A percentile compares a stretch with the other conserved stretches of the same genome.
These are phyloP conservation scores for Atopsyche davidsoni DNA, from an alignment of 1,140 invertebrate genomes.

Conservation along the genomic window DNA sequence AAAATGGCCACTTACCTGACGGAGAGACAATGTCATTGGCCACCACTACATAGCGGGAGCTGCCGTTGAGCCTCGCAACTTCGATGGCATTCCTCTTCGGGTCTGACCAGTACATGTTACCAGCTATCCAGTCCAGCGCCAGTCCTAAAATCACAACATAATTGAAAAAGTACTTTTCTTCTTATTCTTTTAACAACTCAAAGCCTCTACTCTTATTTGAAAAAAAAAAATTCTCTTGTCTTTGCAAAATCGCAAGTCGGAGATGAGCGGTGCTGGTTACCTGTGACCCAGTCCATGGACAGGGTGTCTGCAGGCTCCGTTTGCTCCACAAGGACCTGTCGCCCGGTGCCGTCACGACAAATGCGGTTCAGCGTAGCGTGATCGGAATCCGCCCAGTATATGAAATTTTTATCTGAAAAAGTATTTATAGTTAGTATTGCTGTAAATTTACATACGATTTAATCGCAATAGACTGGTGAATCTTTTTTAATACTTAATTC, in stretches of 20 bases:
- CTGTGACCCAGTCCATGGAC: conserved; percentile 61
- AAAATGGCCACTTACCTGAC: conserved; percentile 26
- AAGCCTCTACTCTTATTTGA: too few relatives aligned
- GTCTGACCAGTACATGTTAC: conserved; percentile 89
- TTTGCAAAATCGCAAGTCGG: too few relatives aligned
- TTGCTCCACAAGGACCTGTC: conserved; percentile 51
- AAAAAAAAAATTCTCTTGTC: too few relatives aligned
- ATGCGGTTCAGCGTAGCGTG: conserved; percentile 68
- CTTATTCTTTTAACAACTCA: too few relatives aligned
- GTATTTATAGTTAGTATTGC: conserved; percentile 2
- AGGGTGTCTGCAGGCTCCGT: conserved; percentile 49
- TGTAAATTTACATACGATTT: neutral
- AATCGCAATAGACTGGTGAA: neutral
- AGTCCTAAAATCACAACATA: conserved; percentile 49
- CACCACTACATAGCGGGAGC: conserved; percentile 69
- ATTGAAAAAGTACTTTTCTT: neutral
- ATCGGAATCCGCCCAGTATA: conserved; percentile 79
- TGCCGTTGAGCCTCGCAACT: conserved; percentile 75
- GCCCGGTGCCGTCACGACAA: conserved; percentile 67
- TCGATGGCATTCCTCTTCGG: conserved; percentile 80
- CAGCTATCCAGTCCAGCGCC: conserved; percentile 79
- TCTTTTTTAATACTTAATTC: neutral
- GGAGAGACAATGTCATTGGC: conserved; percentile 66
- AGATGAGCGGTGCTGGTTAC: conserved; percentile 32
- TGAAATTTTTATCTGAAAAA: conserved; percentile 51